Conservation (phyloP, 2,113 vertebrate species). For the Thinocorus orbignyianus region DNA sequence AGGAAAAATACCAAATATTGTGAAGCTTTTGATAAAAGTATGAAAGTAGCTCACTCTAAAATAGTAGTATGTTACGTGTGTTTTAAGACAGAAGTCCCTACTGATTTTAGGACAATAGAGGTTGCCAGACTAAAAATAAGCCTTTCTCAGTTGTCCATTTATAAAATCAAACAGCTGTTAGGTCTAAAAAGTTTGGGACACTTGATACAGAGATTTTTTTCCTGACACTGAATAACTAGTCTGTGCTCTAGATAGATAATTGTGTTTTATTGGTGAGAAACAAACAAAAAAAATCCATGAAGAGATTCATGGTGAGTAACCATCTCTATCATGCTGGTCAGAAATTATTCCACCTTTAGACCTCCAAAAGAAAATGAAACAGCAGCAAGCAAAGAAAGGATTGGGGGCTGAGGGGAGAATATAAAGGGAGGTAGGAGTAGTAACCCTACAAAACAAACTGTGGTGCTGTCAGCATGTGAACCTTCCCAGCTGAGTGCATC, state of each 20-base stretch:
- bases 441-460: not conserved
- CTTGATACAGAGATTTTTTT: not conserved
- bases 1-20: not conserved
- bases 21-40: not conserved
- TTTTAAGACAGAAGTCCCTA: not conserved
- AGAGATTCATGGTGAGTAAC: not conserved
- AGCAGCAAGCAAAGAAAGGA: not conserved
- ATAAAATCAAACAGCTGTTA: not conserved
- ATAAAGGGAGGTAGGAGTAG: not conserved
- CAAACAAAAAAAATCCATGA: not conserved
- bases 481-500: not conserved
- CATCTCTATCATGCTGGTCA: not conserved
- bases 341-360: not conserved
- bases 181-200: not conserved
- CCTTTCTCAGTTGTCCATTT: not conserved
- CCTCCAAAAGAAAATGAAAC: not conserved
- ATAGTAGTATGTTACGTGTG: not conserved
- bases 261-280: not conserved
- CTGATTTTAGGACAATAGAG: not conserved
- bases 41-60: not conserved
- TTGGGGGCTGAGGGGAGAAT: accelerated
- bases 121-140: not conserved
- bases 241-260: not conserved
- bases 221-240: not conserved
- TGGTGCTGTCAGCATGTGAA: not conserved